Evolutionary conservation across 2,797 vertebrate species (phyloP), one percentile per base, ranked within the genome.

Genomic region (Falco columbarius): DNA sequence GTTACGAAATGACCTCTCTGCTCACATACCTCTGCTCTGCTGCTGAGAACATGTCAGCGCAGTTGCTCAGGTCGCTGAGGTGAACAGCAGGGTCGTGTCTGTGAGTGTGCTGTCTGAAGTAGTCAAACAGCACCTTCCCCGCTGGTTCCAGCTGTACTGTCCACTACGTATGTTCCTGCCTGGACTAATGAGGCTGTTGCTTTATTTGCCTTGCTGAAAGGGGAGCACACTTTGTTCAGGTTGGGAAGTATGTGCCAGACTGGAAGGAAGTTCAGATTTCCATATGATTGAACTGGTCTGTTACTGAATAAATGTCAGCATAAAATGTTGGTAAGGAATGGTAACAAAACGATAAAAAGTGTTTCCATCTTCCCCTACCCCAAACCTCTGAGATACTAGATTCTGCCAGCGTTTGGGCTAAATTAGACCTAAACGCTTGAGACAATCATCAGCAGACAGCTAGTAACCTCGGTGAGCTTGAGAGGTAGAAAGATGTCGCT

Each of bases 21-120:
- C 22, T 76, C 40, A 13, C 38, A 14, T 73, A 0, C 46, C 44
- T 34, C 0, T 42, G 68, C 44, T 42, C 22, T 52, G 0, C 42
- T 88, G 66, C 52, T 62, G 30, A 34, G 74, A 20, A 14, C 3
- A 1, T 20, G 2, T 34, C 83, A 42, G 32, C 9, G 30, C 44
- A 1, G 20, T 86, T 81, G 80, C 66, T 77, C 26, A 34, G 19
- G 3, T 12, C 30, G 44, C 46, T 49, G 36, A 61, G 29, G 36
- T 46, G n/a, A 65, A 29, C 17, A 40, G 34, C 59, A 32, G 55
- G 38, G 32, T 81, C 14, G 1, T 27, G 18, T 61, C 42, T 61
- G 21, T 40, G 29, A 16, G 6, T 65, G 15, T 44, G 32, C 52
- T 82, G 68, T 26, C 42, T 44, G 49, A 42, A 72, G 7, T 9